These are phyloP conservation scores for Ataeniobius toweri DNA, from an alignment of 2,797 vertebrate species.

Conservation along the genomic window DNA sequence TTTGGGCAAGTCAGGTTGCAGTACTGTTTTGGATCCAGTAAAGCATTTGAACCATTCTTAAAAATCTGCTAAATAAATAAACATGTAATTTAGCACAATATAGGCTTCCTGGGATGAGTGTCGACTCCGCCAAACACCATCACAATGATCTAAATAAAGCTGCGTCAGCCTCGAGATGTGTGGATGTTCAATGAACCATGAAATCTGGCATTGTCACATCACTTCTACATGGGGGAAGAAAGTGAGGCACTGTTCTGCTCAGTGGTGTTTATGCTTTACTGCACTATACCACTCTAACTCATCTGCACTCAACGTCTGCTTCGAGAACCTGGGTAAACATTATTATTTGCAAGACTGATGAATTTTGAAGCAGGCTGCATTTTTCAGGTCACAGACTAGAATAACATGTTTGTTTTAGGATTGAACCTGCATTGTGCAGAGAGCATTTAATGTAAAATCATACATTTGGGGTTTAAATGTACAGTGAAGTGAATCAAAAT, in stretches of 20 bases:
- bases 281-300: slow-evolving; percentile 22
- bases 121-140: slow-evolving; percentile 49
- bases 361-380: background rate
- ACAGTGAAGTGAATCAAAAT: slow-evolving; percentile 24
- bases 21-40: background rate
- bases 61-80: background rate
- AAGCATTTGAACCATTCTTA: background rate
- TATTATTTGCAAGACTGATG: slow-evolving; percentile 4
- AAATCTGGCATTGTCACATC: slow-evolving; percentile 72
- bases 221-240: slow-evolving; percentile 59
- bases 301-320: slow-evolving; percentile 42
- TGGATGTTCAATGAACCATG: slow-evolving; percentile 61
- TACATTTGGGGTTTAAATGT: slow-evolving; percentile 8
- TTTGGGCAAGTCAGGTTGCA: background rate
- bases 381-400: slow-evolving; percentile 1
- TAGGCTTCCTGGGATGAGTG: background rate
- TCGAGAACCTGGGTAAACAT: background rate
- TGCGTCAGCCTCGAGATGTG: slow-evolving; percentile 56
- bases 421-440: slow-evolving; percentile 5
- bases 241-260: slow-evolving; percentile 31
- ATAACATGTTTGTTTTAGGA: background rate
- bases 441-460: slow-evolving; percentile 7
- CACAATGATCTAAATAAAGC: slow-evolving; percentile 71
- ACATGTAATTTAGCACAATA: background rate
- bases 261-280: slow-evolving; percentile 45